Percentiles rank a stretch among this genome's conserved stretches.
phyloP scores from a whole-genome alignment of 37 sponge, comb jelly and placozoan species.

The Diacarnus erythraeanus region DNA sequence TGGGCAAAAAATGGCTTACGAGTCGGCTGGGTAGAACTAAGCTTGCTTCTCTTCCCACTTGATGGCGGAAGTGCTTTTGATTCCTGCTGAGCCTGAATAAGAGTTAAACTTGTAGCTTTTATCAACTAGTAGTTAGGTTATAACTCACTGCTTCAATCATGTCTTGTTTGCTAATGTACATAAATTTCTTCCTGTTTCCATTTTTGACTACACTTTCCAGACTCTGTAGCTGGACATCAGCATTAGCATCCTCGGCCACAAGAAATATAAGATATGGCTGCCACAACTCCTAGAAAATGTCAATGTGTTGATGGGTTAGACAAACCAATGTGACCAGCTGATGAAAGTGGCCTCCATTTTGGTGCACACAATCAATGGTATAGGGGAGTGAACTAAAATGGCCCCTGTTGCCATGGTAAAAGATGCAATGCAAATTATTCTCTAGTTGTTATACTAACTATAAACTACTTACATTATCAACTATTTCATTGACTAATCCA shows the following conservation, averaged over 20 bases:
- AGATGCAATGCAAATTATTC: neutral
- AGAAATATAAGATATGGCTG: conserved; percentile 47
- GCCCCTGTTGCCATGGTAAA: no score
- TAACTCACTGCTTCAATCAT: conserved; percentile 35
- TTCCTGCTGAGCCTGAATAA: conserved; percentile 46
- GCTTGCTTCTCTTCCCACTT: conserved; percentile 49
- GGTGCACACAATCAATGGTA: neutral
- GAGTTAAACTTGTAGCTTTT: neutral
- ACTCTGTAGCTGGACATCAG: conserved; percentile 19
- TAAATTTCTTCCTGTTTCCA: conserved; percentile 40
- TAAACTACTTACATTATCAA: conserved; percentile 16
- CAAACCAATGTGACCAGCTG: neutral
- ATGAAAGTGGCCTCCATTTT: no score
- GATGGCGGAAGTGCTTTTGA: conserved; percentile 24
- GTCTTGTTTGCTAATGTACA: conserved; percentile 23
- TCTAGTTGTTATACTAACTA: neutral
- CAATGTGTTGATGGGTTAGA: neutral
- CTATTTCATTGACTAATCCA: conserved; percentile 20
- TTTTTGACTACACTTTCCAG: conserved; percentile 4
- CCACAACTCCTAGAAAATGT: conserved; percentile 49
- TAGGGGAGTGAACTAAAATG: neutral
- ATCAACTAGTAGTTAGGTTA: neutral
- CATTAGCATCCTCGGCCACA: conserved; percentile 4
- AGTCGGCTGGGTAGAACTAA: neutral
- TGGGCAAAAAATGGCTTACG: conserved; percentile 22